A percentile compares a stretch with the other conserved stretches of the same genome.
Conservation (phyloP, 2,113 vertebrate species). For the Pseudorhombus dupliciocellatus region DNA sequence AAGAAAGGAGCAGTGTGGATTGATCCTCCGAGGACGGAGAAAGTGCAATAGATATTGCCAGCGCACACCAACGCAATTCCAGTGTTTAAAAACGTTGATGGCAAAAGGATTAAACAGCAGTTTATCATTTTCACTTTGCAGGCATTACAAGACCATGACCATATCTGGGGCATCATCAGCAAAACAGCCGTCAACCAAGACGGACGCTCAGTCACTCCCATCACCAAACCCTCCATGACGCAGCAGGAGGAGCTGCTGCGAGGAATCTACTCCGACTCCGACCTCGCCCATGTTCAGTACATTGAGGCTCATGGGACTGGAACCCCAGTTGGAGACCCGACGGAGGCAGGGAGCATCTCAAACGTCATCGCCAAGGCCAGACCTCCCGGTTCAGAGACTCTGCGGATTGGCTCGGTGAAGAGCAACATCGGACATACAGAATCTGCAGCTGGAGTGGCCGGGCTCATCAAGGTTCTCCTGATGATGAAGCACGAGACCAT, state of each 20-base stretch:
- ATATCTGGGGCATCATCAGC: slow-evolving; percentile 86
- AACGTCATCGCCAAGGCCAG: slow-evolving; percentile 81
- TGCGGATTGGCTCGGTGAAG: slow-evolving; percentile 89
- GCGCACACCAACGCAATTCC: no score
- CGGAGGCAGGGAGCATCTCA: slow-evolving; percentile 83
- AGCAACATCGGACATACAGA: slow-evolving; percentile 88
- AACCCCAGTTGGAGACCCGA: slow-evolving; percentile 84
- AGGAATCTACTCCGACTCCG: slow-evolving; percentile 80
- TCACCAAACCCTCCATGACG: slow-evolving; percentile 84
- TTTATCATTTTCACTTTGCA: slow-evolving; percentile 7
- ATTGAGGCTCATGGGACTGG: slow-evolving; percentile 89
- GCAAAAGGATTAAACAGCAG: no score
- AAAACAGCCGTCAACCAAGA: slow-evolving; percentile 88
- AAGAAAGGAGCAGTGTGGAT: no score
- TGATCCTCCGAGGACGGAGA: no score
- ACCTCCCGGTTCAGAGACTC: slow-evolving; percentile 53
- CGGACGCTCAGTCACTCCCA: slow-evolving; percentile 80
- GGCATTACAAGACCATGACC: slow-evolving; percentile 82
- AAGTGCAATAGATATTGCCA: no score
- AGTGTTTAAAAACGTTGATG: no score
- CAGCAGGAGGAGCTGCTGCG: slow-evolving; percentile 86
- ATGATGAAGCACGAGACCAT: slow-evolving; percentile 89
- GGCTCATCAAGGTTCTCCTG: slow-evolving; percentile 87
- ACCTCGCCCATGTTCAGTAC: slow-evolving; percentile 83
- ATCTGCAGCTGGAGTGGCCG: slow-evolving; percentile 85